These are phyloP conservation scores for Tipula unca DNA, from an alignment of 2,888 invertebrate genomes.

Conservation along the genomic window DNA sequence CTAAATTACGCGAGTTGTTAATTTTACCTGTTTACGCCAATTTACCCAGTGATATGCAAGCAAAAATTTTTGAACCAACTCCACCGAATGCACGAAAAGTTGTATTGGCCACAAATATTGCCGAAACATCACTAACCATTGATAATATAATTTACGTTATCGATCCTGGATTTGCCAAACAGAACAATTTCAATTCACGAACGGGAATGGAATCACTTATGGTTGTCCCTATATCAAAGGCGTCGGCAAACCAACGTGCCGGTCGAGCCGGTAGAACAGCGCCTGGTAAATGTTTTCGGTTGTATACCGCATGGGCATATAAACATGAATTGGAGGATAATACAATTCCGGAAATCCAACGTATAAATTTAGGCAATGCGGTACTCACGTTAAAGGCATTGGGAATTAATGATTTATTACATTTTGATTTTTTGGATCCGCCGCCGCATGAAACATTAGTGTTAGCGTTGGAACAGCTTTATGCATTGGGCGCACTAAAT, in stretches of 20 bases:
- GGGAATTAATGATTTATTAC: slow-evolving; percentile 94
- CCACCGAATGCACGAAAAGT: slow-evolving; percentile 95
- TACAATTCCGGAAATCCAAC: slow-evolving; percentile 95
- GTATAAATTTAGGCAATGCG: slow-evolving; percentile 93
- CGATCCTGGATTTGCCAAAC: slow-evolving; percentile 99
- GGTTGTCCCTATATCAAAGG: slow-evolving; percentile 97
- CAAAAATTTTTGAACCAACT: slow-evolving; percentile 97
- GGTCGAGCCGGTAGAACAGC: slow-evolving; percentile 93
- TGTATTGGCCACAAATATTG: slow-evolving; percentile 96
- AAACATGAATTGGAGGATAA: slow-evolving; percentile 97
- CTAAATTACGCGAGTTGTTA: slow-evolving; percentile 84
- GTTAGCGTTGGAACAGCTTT: slow-evolving; percentile 91
- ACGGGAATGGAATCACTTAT: slow-evolving; percentile 98
- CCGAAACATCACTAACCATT: slow-evolving; percentile 97
- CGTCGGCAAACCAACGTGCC: slow-evolving; percentile 95
- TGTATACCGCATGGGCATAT: slow-evolving; percentile 98
- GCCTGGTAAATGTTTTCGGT: slow-evolving; percentile 94
- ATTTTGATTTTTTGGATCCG: slow-evolving; percentile 97
- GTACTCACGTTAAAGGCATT: slow-evolving; percentile 93
- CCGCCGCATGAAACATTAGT: slow-evolving; percentile 92
- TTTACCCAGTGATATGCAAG: slow-evolving; percentile 97
- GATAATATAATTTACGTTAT: slow-evolving; percentile 98
- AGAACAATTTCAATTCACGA: slow-evolving; percentile 95
- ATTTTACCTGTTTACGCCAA: slow-evolving; percentile 97
- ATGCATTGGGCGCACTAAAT: slow-evolving; percentile 94